Evolutionary conservation across 2,797 vertebrate species (phyloP).

Genomic region (Sebastes hopkinsi): DNA sequence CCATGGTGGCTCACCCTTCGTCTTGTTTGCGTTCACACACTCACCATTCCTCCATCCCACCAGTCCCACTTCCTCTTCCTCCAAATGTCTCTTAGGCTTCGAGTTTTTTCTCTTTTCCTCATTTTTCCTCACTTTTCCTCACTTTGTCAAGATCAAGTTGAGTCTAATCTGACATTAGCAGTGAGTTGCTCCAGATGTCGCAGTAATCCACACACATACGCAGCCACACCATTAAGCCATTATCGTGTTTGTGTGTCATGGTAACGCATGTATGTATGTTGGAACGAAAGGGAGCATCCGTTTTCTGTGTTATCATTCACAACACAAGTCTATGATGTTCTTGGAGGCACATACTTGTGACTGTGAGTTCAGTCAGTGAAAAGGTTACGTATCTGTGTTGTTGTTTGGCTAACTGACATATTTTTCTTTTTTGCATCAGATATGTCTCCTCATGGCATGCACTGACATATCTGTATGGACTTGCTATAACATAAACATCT

Average conservation of each 20-base stretch:
- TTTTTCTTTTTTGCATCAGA: conserved; percentile 7
- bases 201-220: conserved; percentile 31
- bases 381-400: not conserved
- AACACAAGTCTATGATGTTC: not conserved
- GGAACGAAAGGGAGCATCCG: not conserved
- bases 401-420: not conserved
- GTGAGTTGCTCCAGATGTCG: conserved; percentile 31
- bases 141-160: not conserved
- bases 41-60: conserved; percentile 11
- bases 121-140: not conserved
- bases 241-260: not conserved
- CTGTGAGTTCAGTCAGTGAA: not conserved
- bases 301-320: conserved; percentile 11
- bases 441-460: conserved; percentile 33
- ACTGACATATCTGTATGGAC: conserved; percentile 22
- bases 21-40: not conserved
- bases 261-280: not conserved
- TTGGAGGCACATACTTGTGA: not conserved
- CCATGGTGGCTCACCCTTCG: conserved; percentile 15
- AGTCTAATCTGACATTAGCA: conserved; percentile 48
- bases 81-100: not conserved
- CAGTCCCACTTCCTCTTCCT: not conserved
- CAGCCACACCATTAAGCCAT: not conserved
- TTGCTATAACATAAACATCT: not conserved
- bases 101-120: not conserved